phyloP scores from a whole-genome alignment of 2,888 invertebrate genomes.

The Aphodius granarius region DNA sequence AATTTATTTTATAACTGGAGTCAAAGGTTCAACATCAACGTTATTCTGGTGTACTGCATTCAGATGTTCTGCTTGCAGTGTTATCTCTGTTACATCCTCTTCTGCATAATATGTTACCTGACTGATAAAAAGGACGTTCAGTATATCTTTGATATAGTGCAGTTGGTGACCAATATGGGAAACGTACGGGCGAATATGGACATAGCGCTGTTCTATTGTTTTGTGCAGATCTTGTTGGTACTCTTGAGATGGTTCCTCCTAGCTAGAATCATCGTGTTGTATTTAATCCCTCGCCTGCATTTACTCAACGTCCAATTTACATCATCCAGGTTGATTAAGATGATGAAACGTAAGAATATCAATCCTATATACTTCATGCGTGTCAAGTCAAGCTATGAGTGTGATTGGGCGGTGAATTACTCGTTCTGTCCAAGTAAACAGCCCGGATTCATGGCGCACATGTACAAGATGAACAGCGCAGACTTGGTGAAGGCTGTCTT shows the following conservation, averaged over 20 bases:
- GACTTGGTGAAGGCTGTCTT: neutral
- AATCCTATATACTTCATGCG: neutral
- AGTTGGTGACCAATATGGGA: neutral
- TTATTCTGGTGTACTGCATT: conserved; percentile 18
- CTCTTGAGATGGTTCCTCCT: neutral
- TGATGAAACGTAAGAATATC: neutral
- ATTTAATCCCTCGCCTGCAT: neutral
- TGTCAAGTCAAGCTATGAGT: neutral
- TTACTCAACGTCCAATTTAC: neutral
- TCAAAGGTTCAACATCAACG: conserved; percentile 19
- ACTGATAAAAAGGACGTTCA: neutral
- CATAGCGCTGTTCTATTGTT: neutral
- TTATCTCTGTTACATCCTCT: neutral
- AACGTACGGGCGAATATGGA: neutral
- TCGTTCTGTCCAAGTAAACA: neutral
- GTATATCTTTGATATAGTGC: neutral
- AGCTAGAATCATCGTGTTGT: neutral
- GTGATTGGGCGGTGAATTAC: neutral
- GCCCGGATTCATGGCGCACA: neutral
- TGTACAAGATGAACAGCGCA: neutral
- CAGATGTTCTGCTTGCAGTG: conserved; percentile 9
- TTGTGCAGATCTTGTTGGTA: neutral
- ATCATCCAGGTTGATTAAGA: neutral
- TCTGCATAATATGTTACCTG: neutral
- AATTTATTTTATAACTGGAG: conserved; percentile 21